Base-by-base conservation (phyloP, 2,888 invertebrate genomes). In the Germaria angustata region DNA sequence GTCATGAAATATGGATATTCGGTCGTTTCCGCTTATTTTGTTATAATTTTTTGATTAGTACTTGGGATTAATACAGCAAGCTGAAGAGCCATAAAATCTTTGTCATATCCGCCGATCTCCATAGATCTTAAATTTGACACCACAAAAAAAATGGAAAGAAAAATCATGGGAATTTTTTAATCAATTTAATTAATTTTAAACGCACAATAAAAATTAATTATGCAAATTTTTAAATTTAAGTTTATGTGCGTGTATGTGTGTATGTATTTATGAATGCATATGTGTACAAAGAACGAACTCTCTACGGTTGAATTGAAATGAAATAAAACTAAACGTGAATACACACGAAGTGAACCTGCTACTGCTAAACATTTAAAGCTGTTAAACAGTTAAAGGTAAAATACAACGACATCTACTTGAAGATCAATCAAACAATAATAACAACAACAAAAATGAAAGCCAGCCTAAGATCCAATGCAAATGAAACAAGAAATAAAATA, bases 161-260 rank as follows among this genome's bases (percentile, higher is more conserved):
- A 78, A 65, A 65, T 44, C 44, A 79, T 78, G 82, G 55, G 78
- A 82, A 73, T 41, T 55, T 49, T 68, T 68, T 22, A 66, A 66
- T 46, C n/a, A 77, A 36, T 61, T 66, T 63, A 9, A 66, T 75
- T 36, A 57, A 53, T 34, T 36, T 39, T 53, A 68, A 80, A 81
- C 46, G 51, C 81, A 85, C 85, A 88, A 88, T 88, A 88, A 88
- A 88, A 87, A 65, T 85, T 86, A 88, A 88, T 89, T 88, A 89
- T 88, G 88, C 87, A 86, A 89, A 88, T 89, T 79, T 63, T 51
- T 11, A 2, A 41, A 34, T 15, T 17, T 36, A 57, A 15, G 13
- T 11, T 6, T 28, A 39, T 39, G 17, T 17, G 34, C 11, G 20
- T 59, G 8, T 22, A 0, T 11, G 11, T 36, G 34, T 36, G 9